phyloP scores from a whole-genome alignment of 2,113 vertebrate genomes.

The Phasianus colchicus region DNA sequence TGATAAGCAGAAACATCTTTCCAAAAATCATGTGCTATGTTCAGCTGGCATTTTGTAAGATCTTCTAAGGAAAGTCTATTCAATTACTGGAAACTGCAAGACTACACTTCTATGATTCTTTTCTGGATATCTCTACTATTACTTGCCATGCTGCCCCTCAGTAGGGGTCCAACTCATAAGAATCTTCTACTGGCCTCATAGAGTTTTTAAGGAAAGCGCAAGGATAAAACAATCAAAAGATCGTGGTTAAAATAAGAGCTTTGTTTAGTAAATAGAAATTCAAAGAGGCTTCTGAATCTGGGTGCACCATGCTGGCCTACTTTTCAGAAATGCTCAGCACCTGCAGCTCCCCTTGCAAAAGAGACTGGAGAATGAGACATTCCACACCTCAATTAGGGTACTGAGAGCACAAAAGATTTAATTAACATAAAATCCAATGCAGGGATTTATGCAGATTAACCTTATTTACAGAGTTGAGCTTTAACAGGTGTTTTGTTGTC shows the following conservation, averaged over 20 bases:
- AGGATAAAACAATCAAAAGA: constrained; percentile 17
- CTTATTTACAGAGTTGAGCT: constrained; percentile 39
- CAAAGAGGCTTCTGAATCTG: constrained; percentile 23
- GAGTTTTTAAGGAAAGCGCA: background rate
- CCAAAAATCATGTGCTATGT: background rate
- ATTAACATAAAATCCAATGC: constrained; percentile 46
- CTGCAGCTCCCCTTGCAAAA: constrained; percentile 33
- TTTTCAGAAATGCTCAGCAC: constrained; percentile 43
- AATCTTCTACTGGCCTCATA: background rate
- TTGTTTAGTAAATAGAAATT: constrained; percentile 61
- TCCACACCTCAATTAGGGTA: constrained; percentile 46
- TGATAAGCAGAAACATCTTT: background rate
- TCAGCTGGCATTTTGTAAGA: background rate
- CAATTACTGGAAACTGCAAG: background rate
- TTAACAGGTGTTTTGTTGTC: constrained; percentile 44
- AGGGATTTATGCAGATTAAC: constrained; percentile 50
- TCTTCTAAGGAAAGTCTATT: background rate
- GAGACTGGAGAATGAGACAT: constrained; percentile 29
- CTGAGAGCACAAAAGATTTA: constrained; percentile 50
- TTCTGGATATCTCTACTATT: background rate
- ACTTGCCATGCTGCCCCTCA: background rate
- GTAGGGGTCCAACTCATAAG: background rate
- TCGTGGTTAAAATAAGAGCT: constrained; percentile 25
- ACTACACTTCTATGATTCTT: background rate
- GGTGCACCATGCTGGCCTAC: constrained; percentile 17